Evolutionary conservation across 2,113 vertebrate genomes (phyloP).

Genomic region (Saccopteryx bilineata): DNA sequence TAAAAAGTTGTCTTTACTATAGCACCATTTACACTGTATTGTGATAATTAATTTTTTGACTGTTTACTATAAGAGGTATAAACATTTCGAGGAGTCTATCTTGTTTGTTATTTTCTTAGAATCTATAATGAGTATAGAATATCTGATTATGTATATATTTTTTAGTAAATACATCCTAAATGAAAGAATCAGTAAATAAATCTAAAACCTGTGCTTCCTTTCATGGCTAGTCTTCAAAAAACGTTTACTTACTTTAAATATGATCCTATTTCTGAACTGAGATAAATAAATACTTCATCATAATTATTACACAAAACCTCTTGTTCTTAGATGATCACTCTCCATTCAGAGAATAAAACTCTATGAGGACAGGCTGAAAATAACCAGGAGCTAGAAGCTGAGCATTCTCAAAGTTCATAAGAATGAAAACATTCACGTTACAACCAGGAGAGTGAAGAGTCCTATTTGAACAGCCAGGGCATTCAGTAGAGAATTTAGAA

Average conservation of each 20-base stretch:
- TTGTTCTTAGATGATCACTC: neutral
- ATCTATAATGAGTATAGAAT: neutral
- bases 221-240: neutral
- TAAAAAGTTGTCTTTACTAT: neutral
- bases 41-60: neutral
- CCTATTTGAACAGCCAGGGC: neutral
- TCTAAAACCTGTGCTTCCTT: neutral
- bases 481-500: neutral
- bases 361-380: neutral
- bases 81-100: neutral
- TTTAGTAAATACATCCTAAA: neutral
- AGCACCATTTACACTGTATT: neutral
- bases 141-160: neutral
- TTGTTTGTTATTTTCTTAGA: neutral
- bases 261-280: neutral
- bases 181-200: neutral
- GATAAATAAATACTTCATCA: neutral
- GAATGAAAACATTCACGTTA: neutral
- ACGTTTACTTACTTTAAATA: neutral
- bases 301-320: neutral
- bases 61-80: neutral
- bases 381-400: neutral
- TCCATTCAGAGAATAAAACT: neutral
- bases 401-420: neutral
- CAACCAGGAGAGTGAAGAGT: neutral